These are phyloP conservation scores for Sinopyrophorus schimmeli DNA, from an alignment of 2,888 invertebrate genomes.

Conservation along the genomic window DNA sequence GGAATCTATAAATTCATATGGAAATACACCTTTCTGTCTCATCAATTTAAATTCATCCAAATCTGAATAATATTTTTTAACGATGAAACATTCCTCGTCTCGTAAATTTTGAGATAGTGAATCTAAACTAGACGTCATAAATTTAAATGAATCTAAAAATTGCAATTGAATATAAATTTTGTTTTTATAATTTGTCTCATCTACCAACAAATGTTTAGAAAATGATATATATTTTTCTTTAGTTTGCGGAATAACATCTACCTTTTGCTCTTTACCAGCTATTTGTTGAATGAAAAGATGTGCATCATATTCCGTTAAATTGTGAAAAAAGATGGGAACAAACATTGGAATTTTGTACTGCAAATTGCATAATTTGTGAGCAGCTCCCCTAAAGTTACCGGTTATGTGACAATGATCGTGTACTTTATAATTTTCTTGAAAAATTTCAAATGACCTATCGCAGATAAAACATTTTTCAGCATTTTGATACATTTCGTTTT, in stretches of 20 bases:
- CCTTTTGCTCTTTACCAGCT: not conserved
- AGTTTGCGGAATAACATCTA: not conserved
- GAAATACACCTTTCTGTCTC: slow-evolving; percentile 1
- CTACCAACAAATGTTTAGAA: not conserved
- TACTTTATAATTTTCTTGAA: not conserved
- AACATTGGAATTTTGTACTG: not conserved
- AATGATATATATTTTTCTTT: slow-evolving; percentile 5
- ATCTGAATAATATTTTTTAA: not conserved
- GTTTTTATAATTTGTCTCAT: not conserved
- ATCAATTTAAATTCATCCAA: not conserved
- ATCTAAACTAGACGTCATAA: not conserved
- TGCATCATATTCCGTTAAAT: not conserved
- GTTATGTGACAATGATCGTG: slow-evolving; percentile 8
- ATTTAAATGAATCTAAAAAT: slow-evolving; percentile 1
- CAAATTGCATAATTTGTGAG: not conserved
- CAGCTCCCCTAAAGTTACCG: not conserved
- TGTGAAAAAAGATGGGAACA: slow-evolving; percentile 4
- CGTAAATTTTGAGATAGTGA: not conserved
- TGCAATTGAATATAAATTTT: not conserved
- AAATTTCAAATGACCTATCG: not conserved
- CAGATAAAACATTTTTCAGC: not conserved
- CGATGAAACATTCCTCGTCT: not conserved
- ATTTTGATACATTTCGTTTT: not conserved
- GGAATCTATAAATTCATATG: slow-evolving; percentile 2
- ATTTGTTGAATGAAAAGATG: not conserved